phyloP scores from a whole-genome alignment of 2,113 vertebrate genomes.

The Passerina amoena region DNA sequence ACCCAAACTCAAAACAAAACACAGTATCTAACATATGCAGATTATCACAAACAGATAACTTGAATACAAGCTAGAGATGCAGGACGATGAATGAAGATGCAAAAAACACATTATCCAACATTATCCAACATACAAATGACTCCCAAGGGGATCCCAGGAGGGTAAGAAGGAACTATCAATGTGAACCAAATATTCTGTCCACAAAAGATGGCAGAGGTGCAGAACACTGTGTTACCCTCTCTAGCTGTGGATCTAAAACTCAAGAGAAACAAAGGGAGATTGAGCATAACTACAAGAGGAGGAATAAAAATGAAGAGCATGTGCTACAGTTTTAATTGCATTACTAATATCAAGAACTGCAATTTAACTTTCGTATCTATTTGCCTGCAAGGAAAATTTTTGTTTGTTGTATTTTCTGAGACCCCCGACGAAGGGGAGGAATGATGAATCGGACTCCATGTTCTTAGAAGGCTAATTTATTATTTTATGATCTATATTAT shows the following conservation, averaged over 20 bases:
- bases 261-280: fast-evolving
- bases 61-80: neutral
- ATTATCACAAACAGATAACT: neutral
- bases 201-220: fast-evolving
- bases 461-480: too few relatives aligned
- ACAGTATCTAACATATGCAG: fast-evolving
- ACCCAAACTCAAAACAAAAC: neutral
- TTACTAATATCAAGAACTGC: neutral
- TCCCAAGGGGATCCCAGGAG: neutral
- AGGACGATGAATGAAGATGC: fast-evolving
- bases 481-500: too few relatives aligned
- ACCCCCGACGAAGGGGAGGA: too few relatives aligned
- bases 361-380: neutral
- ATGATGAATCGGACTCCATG: too few relatives aligned
- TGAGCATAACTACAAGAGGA: neutral
- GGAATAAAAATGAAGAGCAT: neutral
- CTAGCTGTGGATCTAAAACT: neutral
- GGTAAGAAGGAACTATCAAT: neutral
- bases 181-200: neutral
- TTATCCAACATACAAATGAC: neutral
- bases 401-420: neutral
- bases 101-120: neutral
- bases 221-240: neutral
- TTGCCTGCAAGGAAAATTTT: neutral
- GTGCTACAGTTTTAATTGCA: neutral